phyloP scores from a whole-genome alignment of 2,888 invertebrate species.

The Patella depressa region DNA sequence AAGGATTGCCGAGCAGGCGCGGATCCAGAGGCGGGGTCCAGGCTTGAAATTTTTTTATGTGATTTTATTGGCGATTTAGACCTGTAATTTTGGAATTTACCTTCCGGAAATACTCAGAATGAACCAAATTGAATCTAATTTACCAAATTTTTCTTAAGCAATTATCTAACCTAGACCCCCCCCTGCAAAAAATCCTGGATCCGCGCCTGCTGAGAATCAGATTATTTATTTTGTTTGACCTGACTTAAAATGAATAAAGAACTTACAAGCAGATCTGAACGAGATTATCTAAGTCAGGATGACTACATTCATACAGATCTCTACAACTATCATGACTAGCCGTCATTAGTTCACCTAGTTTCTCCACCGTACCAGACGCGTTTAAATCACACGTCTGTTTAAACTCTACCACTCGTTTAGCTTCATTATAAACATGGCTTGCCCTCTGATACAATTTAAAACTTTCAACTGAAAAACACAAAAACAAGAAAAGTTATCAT shows the following conservation, averaged over 20 bases:
- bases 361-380: conserved; percentile 62
- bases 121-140: no score
- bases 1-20: no score
- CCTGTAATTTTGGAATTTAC: no score
- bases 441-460: conserved; percentile 87
- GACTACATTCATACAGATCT: conserved; percentile 92
- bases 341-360: conserved; percentile 86
- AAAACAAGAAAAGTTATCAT: neutral
- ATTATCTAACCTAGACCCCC: no score
- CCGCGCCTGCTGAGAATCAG: no score
- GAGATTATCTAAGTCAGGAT: conserved; percentile 86
- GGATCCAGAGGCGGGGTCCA: no score
- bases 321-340: conserved; percentile 89
- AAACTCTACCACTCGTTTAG: conserved; percentile 86
- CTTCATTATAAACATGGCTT: conserved; percentile 87
- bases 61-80: no score
- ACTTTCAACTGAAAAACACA: conserved; percentile 68
- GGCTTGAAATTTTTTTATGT: no score
- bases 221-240: neutral
- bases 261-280: conserved; percentile 79
- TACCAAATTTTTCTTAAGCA: no score
- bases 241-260: neutral
- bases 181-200: no score
- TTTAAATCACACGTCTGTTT: conserved; percentile 76
- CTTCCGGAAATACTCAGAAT: no score